These are phyloP conservation scores for Trinorchestia longiramus DNA, from an alignment of 1,140 invertebrate genomes.

Conservation along the genomic window DNA sequence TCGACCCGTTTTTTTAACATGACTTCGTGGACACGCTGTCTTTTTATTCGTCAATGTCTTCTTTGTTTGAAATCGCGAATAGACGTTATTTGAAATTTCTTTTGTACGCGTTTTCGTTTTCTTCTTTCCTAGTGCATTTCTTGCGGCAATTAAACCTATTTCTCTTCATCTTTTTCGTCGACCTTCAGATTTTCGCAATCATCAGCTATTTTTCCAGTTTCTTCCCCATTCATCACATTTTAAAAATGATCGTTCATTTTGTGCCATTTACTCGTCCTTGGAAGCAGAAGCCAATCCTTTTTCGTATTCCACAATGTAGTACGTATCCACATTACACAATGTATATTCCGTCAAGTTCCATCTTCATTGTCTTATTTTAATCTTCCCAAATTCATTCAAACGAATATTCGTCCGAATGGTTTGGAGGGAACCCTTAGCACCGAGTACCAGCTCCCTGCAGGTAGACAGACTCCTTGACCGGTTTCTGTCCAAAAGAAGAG, in stretches of 20 bases:
- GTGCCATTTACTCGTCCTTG: neutral
- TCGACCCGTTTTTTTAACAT: neutral
- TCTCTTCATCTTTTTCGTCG: neutral
- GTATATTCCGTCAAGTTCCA: neutral
- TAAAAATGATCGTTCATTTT: neutral
- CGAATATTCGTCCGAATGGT: neutral
- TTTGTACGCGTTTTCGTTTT: neutral
- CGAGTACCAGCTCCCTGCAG: neutral
- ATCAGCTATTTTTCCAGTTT: neutral
- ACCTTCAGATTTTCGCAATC: too few species aligned
- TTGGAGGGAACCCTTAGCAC: neutral
- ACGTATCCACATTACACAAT: neutral
- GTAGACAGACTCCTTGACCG: neutral
- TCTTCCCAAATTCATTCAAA: neutral
- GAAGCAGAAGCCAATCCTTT: neutral
- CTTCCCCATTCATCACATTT: neutral
- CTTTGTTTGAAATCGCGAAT: neutral
- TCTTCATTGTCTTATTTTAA: too few species aligned
- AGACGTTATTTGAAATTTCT: neutral
- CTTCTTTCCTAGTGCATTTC: neutral
- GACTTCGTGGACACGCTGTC: neutral
- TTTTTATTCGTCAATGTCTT: neutral
- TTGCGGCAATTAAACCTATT: neutral
- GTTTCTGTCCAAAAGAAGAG: neutral
- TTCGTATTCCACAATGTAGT: neutral